Base-by-base conservation (phyloP, 2,888 invertebrate species). In the Eilema caniola region DNA sequence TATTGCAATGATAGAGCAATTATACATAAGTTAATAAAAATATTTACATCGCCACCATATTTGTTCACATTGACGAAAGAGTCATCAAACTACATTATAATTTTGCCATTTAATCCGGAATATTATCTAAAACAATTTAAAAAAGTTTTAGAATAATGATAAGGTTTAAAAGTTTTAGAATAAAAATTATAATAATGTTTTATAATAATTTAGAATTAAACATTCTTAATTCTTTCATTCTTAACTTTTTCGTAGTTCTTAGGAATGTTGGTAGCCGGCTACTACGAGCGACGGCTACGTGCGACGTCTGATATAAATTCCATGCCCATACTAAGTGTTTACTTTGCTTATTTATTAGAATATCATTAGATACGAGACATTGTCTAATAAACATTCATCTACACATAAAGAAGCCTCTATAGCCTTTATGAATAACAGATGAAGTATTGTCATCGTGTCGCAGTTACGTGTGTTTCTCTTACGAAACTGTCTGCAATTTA, bases 341-440 rank as follows among this genome's bases (percentile, higher is more conserved):
- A 7, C 47, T 47, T 47, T 47, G 20, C 47, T 47, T 20, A 47
- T 47, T 2, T 47, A 31, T 14, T n/a, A 33, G n/a, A 33, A 62
- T 20, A 1, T 23, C 14, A 5, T n/a, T 23, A n/a, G 33, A n/a
- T 0, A 37, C 14, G n/a, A 23, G 14, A 37, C 7, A 20, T 37
- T 10, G 24, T 14, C 33, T 24, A 14, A 16, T 24, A 37, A 37
- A 16, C 62, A 33, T 23, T 62, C 12, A 64, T 47, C n/a, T n/a
- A 47, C n/a, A 24, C 23, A 57, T 57, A 57, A 11, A 23, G 37
- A 47, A 47, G n/a, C n/a, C 4, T 14, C 53, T 64, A 71, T 73
- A 77, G 73, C 79, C 63, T 80, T 77, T 75, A 85, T 84, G 86
- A 87, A 85, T 86, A 85, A 84, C 80, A 83, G 86, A 88, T 86